Base-by-base conservation (phyloP, 2,888 invertebrate species). In the Nyleta sp. region DNA sequence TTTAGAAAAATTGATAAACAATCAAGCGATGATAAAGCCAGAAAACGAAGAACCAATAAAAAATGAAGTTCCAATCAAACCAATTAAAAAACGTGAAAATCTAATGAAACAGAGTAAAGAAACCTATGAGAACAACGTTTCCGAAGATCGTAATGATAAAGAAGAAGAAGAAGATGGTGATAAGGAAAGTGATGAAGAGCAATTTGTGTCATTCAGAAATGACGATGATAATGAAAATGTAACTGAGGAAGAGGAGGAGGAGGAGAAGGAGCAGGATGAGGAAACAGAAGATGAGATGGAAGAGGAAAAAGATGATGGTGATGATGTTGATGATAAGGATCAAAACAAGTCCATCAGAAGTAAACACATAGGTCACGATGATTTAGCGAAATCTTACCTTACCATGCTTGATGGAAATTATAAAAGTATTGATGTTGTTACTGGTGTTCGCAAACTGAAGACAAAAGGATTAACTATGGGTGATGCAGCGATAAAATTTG, bases 371-470 rank as follows among this genome's bases (percentile, higher is more conserved):
- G n/a, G n/a, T n/a, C n/a, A n/a, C n/a, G n/a, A n/a, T n/a, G n/a
- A n/a, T n/a, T n/a, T n/a, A n/a, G n/a, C n/a, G n/a, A n/a, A n/a
- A n/a, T n/a, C n/a, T n/a, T n/a, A 57, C 35, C 57, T 57, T 7
- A 57, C 7, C 17, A 33, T 60, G 60, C 60, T 60, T 20, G 46
- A 60, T 22, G 18, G 15, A 22, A 60, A 42, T 22, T 18, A 60
- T 60, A 60, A 60, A 33, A 46, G 35, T 10, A 60, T 60, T 11
- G 60, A 60, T 48, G 46, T 8, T n/a, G 8, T 60, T 35, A 46
- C 22, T n/a, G 60, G 48, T 33, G 22, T 60, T 48, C 60, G 60
- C 7, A 60, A 60, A 60, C 11, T 60, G 22, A 60, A 60, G n/a
- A n/a, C n/a, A n/a, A n/a, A n/a, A n/a, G n/a, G n/a, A n/a, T n/a